phyloP scores from a whole-genome alignment of 2,888 invertebrate species.

The Rapana venosa region DNA sequence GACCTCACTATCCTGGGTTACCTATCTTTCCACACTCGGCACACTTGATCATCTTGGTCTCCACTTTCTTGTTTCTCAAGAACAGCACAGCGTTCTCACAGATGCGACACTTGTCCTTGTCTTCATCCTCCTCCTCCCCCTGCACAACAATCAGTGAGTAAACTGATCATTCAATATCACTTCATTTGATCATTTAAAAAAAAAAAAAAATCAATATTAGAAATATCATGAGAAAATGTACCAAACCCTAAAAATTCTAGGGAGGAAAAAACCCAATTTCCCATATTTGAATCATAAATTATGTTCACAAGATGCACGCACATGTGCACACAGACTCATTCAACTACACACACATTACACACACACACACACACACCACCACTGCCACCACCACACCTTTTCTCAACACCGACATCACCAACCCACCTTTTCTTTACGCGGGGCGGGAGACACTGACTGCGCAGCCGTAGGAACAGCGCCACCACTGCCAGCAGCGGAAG shows the following conservation, averaged over 20 bases:
- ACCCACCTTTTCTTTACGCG: constrained; percentile 13
- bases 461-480: background rate
- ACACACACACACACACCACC: background rate
- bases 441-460: background rate
- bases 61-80: constrained; percentile 78
- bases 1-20: background rate
- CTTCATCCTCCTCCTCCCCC: constrained; percentile 25
- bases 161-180: too few species aligned
- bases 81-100: constrained; percentile 63
- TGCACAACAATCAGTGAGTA: too few species aligned
- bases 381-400: too few species aligned
- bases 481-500: background rate
- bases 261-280: too few species aligned
- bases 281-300: background rate
- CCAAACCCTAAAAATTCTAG: too few species aligned
- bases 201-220: too few species aligned
- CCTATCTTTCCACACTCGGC: constrained; percentile 80
- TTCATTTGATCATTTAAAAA: too few species aligned
- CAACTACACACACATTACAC: background rate
- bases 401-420: background rate
- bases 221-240: too few species aligned
- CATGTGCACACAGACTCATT: background rate
- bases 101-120: constrained; percentile 52
- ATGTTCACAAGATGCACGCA: background rate
- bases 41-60: constrained; percentile 80